Evolutionary conservation across 2,888 invertebrate species (phyloP), one percentile per base, ranked within the genome.

Genomic region (Ornithoptera priamus): DNA sequence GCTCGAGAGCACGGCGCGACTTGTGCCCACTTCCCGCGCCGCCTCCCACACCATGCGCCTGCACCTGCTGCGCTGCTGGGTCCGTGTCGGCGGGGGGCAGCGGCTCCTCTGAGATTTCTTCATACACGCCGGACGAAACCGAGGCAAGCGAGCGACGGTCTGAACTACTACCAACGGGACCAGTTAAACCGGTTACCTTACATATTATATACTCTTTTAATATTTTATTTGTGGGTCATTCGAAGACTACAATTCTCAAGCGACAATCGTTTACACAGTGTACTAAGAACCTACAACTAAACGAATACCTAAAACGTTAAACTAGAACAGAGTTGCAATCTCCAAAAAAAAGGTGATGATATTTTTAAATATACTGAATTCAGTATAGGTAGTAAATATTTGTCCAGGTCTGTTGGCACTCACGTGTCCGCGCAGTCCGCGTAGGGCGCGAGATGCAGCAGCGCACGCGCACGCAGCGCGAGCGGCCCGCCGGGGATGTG

Each of bases 41-140:
- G 10, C 30, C 30, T 2, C 30, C 30, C 30, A 30, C 3, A 3
- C 30, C 30, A 4, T 30, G 30, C 4, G 30, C 30, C 30, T 30
- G 30, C 30, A 4, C 30, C 30, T 36, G 58, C 15, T n/a, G 46
- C 64, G 53, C 22, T 69, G 36, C 6, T 36, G 57, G 17, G 0
- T n/a, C 30, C 42, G 18, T 60, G 1, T 17, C 59, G 6, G 30
- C 60, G 20, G 20, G 57, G 22, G 65, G 57, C 60, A 18, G 71
- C n/a, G 87, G 84, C 72, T 82, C 76, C 68, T 95, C 95, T 1
- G 93, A 84, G 73, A 95, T 95, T 85, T 95, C 95, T 79, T 95
- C 95, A 83, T 95, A 95, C 74, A 95, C 94, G 60, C 95, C 95
- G 0, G 95, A 95, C 24, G 94, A 93, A 5, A 94, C 79, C 0